These are phyloP conservation scores for Antigone vipio DNA, from an alignment of 2,113 vertebrate genomes.

Conservation along the genomic window DNA sequence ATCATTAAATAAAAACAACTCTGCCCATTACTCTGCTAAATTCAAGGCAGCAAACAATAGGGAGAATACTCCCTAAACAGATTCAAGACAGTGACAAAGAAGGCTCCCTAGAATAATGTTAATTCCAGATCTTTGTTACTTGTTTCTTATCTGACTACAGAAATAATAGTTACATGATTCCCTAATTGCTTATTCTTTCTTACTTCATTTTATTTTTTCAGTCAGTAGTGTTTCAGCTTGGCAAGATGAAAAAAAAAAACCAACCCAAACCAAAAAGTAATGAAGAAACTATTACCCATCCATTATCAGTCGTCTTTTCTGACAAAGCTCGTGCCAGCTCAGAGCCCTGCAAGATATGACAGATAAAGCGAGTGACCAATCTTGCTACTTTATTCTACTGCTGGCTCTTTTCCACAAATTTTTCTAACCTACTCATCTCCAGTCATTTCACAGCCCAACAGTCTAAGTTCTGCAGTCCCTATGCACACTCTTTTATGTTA, in stretches of 20 bases:
- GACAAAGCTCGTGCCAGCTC: constrained; percentile 82
- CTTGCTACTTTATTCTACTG: not conserved
- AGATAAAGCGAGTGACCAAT: not conserved
- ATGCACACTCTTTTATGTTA: not conserved
- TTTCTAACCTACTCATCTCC: not conserved
- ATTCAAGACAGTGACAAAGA: not conserved
- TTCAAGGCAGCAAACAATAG: not conserved
- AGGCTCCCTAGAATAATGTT: not conserved
- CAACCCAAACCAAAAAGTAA: not conserved
- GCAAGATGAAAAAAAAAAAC: not conserved
- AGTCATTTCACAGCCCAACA: not conserved
- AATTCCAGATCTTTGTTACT: not conserved
- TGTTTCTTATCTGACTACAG: not conserved
- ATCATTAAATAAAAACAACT: not conserved
- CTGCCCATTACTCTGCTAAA: not conserved
- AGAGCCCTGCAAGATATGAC: constrained; percentile 69
- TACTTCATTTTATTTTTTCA: not conserved
- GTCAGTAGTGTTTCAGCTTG: not conserved
- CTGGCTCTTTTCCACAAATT: not conserved
- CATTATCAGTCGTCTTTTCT: constrained; percentile 80
- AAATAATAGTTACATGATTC: not conserved
- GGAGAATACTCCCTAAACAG: not conserved
- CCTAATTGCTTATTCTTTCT: not conserved
- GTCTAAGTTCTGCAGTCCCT: not conserved
- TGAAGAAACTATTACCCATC: constrained; percentile 78